Conservation (phyloP, 1,140 invertebrate species). For the Musca domestica region DNA sequence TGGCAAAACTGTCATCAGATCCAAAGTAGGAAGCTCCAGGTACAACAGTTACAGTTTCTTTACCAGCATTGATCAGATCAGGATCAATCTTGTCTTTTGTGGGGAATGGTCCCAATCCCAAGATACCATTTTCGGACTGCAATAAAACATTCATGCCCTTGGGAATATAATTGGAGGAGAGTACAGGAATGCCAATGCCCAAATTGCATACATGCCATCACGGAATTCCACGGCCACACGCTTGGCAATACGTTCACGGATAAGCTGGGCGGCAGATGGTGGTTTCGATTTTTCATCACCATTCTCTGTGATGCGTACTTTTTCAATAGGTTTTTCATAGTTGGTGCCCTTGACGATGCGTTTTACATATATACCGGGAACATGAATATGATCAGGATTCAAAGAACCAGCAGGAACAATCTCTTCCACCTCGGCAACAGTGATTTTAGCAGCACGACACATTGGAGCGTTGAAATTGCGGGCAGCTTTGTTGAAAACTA, state of each 20-base stretch:
- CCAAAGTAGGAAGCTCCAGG: conserved; percentile 86
- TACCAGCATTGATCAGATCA: conserved; percentile 98
- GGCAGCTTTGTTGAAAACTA: conserved; percentile 82
- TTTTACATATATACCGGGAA: conserved; percentile 92
- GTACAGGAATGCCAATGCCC: conserved; percentile 84
- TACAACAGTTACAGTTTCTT: conserved; percentile 93
- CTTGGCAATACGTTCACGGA: conserved; percentile 83
- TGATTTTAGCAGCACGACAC: conserved; percentile 84
- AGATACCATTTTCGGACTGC: conserved; percentile 97
- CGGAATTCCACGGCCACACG: conserved; percentile 94
- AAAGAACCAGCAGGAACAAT: conserved; percentile 85
- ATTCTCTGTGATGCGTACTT: conserved; percentile 53
- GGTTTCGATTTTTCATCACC: conserved; percentile 30
- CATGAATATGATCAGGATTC: conserved; percentile 83
- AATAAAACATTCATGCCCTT: conserved; percentile 74
- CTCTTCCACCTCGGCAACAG: conserved; percentile 95
- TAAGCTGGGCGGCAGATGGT: conserved; percentile 61
- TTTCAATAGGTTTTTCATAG: conserved; percentile 90
- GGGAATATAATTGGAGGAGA: conserved; percentile 92
- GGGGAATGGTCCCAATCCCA: conserved; percentile 94
- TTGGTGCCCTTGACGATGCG: conserved; percentile 78
- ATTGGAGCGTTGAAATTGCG: conserved; percentile 94
- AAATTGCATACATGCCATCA: conserved; percentile 95
- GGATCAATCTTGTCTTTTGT: conserved; percentile 73
- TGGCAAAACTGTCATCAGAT: conserved; percentile 98